These are phyloP conservation scores for Ginglymostoma cirratum DNA, from an alignment of 2,113 vertebrate genomes.

Conservation along the genomic window DNA sequence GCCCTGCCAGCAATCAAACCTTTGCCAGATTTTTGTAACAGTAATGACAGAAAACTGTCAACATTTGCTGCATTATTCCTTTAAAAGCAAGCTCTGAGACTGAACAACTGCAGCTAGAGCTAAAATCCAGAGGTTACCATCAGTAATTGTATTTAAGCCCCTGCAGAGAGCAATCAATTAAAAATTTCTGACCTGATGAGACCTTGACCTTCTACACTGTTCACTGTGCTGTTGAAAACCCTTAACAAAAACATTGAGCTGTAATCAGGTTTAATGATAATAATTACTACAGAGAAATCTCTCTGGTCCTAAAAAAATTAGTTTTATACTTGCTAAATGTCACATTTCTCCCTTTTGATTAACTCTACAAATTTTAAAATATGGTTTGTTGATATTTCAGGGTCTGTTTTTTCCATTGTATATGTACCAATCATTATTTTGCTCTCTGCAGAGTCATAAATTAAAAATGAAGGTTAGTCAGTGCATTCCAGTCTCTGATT, in stretches of 20 bases:
- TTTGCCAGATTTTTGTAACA: background rate
- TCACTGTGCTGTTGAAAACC: background rate
- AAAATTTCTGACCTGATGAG: background rate
- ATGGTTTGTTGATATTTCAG: background rate
- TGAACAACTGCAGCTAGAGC: background rate
- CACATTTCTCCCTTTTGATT: background rate
- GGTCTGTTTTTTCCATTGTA: background rate
- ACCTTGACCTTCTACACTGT: background rate
- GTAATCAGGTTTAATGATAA: background rate
- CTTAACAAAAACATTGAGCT: background rate
- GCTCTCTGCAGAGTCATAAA: background rate
- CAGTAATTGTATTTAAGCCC: background rate
- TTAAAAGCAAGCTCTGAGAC: too few relatives aligned
- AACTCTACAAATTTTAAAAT: background rate
- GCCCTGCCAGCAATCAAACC: background rate
- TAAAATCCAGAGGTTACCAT: background rate
- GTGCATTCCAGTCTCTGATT: background rate
- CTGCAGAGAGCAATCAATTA: background rate
- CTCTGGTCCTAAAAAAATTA: background rate
- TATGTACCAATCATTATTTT: background rate
- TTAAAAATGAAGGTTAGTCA: background rate
- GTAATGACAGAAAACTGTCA: too few relatives aligned
- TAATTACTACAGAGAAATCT: background rate
- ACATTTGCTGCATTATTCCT: too few relatives aligned
- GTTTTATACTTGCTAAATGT: background rate